Base-by-base conservation (phyloP, 2,797 vertebrate species). In the Rhynchonycteris naso region DNA sequence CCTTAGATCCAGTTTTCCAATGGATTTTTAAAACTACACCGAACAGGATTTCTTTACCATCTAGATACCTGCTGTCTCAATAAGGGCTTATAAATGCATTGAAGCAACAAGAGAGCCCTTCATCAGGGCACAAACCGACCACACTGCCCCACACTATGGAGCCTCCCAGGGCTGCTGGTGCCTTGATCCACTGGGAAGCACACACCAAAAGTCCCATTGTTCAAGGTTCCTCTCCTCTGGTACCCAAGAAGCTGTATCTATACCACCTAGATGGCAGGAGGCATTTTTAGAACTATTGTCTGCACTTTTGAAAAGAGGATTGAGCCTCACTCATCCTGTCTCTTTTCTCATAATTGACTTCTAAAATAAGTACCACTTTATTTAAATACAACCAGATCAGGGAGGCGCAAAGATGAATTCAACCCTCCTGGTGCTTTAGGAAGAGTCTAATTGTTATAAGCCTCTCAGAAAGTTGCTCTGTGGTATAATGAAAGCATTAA, bases 401-500 rank as follows among this genome's bases (percentile, higher is more conserved):
- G 47, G 81, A 93, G 35, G 43, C 43, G 52, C 21, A 30, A 90
- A 86, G 83, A 95, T 79, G 61, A 90, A 92, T 59, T 58, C 72
- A 78, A 54, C 72, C 56, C 90, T 95, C 24, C 66, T 90, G 22
- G 54, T 95, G 61, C 76, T 95, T 18, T 30, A 91, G 68, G 80
- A 92, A 90, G 58, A 89, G 16, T 91, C 92, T 94, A 86, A 89
- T 95, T 91, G 91, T 90, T 81, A 83, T 50, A 21, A 24, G 47
- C 33, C 82, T 95, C 93, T 93, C 16, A 89, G 87, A 97, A 92
- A 33, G 79, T 88, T 93, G 82, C 38, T 94, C 85, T 96, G 35
- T 88, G 47, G 59, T 88, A 54, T 91, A 95, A 96, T 91, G 93
- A 95, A 95, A 92, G 47, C 94, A 97, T 97, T 97, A 75, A 96